These are phyloP conservation scores for Rhinichthys klamathensis DNA, from an alignment of 2,113 vertebrate genomes.

Conservation along the genomic window DNA sequence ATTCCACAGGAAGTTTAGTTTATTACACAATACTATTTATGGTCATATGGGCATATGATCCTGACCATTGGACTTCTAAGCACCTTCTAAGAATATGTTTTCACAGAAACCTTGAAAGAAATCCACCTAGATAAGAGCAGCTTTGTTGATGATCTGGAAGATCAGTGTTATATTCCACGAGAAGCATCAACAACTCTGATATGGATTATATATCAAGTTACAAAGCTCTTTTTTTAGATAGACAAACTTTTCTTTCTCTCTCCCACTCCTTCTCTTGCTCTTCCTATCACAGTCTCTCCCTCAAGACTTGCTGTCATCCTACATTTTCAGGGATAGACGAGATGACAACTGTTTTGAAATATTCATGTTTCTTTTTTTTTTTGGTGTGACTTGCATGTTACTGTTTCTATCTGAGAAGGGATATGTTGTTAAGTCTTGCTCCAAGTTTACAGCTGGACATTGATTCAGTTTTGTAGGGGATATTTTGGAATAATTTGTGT, in stretches of 20 bases:
- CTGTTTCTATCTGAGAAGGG: slow-evolving; percentile 11
- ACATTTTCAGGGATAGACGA: slow-evolving; percentile 39
- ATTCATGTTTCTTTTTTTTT: slow-evolving; percentile 29
- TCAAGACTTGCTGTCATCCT: slow-evolving; percentile 51
- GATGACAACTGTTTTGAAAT: slow-evolving; percentile 48
- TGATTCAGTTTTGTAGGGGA: not conserved
- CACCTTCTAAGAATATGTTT: not conserved
- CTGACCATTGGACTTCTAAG: not conserved
- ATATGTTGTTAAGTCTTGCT: slow-evolving; percentile 6
- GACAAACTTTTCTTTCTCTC: slow-evolving; percentile 37
- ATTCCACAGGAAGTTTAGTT: not conserved
- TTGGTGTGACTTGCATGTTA: slow-evolving; percentile 42
- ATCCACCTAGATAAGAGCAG: not conserved
- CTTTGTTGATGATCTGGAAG: slow-evolving; percentile 15
- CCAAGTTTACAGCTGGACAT: not conserved
- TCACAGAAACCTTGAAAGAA: not conserved
- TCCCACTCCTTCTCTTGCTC: not conserved
- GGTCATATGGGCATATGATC: not conserved
- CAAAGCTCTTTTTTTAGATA: slow-evolving; percentile 40
- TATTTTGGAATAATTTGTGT: not conserved
- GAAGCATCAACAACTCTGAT: slow-evolving; percentile 38
- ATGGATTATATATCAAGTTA: slow-evolving; percentile 30
- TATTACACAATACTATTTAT: not conserved
- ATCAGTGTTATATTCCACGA: slow-evolving; percentile 17
- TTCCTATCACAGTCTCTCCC: slow-evolving; percentile 34